Base-by-base conservation (phyloP, 2,888 invertebrate genomes). In the Ophion ventricosus region DNA sequence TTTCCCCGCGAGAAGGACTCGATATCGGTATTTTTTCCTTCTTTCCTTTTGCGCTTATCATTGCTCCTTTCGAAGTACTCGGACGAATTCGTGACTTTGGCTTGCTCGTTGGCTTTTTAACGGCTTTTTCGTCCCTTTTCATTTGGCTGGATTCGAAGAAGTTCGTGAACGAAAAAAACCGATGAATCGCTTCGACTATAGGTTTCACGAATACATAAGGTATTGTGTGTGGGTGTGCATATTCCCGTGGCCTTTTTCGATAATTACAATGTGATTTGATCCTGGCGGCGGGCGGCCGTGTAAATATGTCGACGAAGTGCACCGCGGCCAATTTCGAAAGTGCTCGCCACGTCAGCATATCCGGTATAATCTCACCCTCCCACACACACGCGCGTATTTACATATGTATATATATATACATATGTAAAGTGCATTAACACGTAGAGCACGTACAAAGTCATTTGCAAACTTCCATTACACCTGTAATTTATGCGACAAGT, bases 301-400 rank as follows among this genome's bases (percentile, higher is more conserved):
- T 35, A 73, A 61, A 73, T 57, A 72, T 59, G 17, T 25, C 20
- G 59, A 10, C 3, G 59, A 40, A 73, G 59, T 73, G 25, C 35
- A 35, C 35, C n/a, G 59, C 25, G 43, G 59, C n/a, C 40, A 25
- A 73, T 73, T 73, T 73, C 25, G 8, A 20, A 73, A 73, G 72
- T 61, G 72, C 59, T 59, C 35, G 59, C 40, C 23, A 35, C 70
- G 20, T 57, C 57, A 70, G 20, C 29, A 8, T 56, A 5, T 29
- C 26, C 8, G 70, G n/a, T 70, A 70, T 70, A 57, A 35, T 57
- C 35, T 35, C 56, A n/a, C 35, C 14, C 17, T 54, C 8, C 14
- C n/a, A 20, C 35, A 23, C 1, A 2, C 10, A 20, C 4, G 0
- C 26, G 2, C 8, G n/a, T 40, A 64, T 35, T n/a, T 8, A n/a